A percentile compares a stretch with the other conserved stretches of the same genome.
These are phyloP conservation scores for Leptinotarsa lineolata DNA, from an alignment of 1,140 invertebrate genomes.

Conservation along the genomic window DNA sequence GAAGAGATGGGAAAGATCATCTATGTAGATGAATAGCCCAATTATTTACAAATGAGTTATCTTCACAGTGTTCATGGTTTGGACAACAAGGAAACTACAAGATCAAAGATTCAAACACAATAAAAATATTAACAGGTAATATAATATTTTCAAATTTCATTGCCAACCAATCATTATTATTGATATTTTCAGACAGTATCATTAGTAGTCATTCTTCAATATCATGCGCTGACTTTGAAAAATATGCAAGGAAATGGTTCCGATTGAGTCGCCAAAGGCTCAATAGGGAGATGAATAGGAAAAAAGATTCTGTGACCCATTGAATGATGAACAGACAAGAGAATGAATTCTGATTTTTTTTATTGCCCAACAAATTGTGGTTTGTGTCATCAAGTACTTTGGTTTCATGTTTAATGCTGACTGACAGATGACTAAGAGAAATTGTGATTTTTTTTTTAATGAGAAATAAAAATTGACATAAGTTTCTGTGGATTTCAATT, in stretches of 20 bases:
- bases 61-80: conserved; percentile 8
- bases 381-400: neutral
- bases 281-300: conserved; percentile 3
- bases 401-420: too few species aligned
- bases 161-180: conserved; percentile 17
- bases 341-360: neutral
- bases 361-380: neutral
- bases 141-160: conserved; percentile 10
- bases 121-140: conserved; percentile 19
- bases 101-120: neutral
- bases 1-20: conserved; percentile 11
- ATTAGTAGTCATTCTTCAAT: neutral
- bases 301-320: neutral
- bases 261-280: conserved; percentile 12
- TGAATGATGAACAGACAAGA: neutral
- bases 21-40: neutral
- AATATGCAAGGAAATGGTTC: conserved; percentile 15
- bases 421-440: too few species aligned
- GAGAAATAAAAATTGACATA: too few species aligned
- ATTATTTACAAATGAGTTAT: conserved; percentile 9
- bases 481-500: too few species aligned
- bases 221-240: conserved; percentile 11
- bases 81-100: conserved; percentile 12
- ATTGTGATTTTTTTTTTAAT: too few species aligned
- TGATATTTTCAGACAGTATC: conserved; percentile 12